Percentiles rank a stretch among this genome's conserved stretches.
Evolutionary conservation across 2,797 vertebrate genomes (phyloP).

Genomic region (Serranus cabrilla): DNA sequence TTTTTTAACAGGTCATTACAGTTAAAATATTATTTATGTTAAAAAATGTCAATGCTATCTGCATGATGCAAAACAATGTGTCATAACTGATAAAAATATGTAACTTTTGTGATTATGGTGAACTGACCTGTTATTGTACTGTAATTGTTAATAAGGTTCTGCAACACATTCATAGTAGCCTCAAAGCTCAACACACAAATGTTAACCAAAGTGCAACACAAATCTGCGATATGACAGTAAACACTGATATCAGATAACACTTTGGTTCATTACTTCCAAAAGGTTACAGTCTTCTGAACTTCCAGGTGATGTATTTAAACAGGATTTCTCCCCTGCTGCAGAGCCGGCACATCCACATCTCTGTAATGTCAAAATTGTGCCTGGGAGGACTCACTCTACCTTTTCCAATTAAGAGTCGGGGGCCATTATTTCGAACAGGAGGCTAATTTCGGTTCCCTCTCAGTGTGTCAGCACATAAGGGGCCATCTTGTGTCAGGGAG

Average conservation of each 20-base stretch:
- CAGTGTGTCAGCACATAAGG: constrained; percentile 39
- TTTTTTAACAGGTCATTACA: too few relatives aligned
- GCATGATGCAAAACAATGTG: background rate
- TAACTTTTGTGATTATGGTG: background rate
- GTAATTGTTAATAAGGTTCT: background rate
- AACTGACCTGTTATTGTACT: background rate
- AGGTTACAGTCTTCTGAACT: background rate
- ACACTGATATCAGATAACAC: background rate
- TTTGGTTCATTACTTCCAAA: background rate
- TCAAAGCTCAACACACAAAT: background rate
- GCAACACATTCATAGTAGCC: background rate
- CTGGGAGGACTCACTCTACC: constrained; percentile 41
- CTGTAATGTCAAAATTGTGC: constrained; percentile 5
- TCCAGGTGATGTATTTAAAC: background rate
- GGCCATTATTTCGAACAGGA: constrained; percentile 48
- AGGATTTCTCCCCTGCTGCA: background rate
- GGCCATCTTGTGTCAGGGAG: constrained; percentile 21
- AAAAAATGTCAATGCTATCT: background rate
- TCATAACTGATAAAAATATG: background rate
- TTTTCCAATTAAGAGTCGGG: constrained; percentile 58
- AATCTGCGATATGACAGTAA: background rate
- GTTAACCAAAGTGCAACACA: background rate
- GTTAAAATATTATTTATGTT: too few relatives aligned
- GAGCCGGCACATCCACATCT: constrained; percentile 9
- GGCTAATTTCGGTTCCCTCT: constrained; percentile 53